phyloP scores from a whole-genome alignment of 2,888 invertebrate genomes.

The Stomorhina lunata region DNA sequence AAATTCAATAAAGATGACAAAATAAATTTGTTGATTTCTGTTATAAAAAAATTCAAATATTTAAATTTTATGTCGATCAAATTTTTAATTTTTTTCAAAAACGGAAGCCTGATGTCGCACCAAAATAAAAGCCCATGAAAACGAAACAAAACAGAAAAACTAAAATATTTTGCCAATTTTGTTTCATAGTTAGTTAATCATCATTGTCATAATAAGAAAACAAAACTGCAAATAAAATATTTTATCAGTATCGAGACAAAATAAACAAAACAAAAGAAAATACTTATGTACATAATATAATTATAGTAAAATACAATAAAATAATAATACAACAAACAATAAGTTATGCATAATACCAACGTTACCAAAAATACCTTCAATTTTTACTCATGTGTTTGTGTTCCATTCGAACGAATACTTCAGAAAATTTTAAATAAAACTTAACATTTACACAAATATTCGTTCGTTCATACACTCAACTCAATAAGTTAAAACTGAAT shows the following conservation, averaged over 20 bases:
- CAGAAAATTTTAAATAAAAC: no score
- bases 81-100: slow-evolving; percentile 24
- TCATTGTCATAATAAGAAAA: slow-evolving; percentile 29
- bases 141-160: background rate
- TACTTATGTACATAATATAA: background rate
- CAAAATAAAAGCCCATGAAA: background rate
- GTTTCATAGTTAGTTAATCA: slow-evolving; percentile 28
- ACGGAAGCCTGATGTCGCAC: slow-evolving; percentile 20
- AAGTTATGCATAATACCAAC: slow-evolving; percentile 2
- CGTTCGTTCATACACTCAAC: background rate
- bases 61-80: slow-evolving; percentile 8
- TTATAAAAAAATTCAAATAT: background rate
- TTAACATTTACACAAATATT: slow-evolving; percentile 32
- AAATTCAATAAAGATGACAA: no score
- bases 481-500: background rate
- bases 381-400: background rate
- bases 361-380: slow-evolving; percentile 45
- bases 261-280: slow-evolving; percentile 60
- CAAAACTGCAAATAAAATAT: slow-evolving; percentile 24
- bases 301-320: background rate
- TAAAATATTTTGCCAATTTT: slow-evolving; percentile 34
- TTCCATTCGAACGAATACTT: background rate
- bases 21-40: no score
- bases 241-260: slow-evolving; percentile 37
- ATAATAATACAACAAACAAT: background rate